A percentile compares a stretch with the other conserved stretches of the same genome.
These are phyloP conservation scores for Hypothenemus hampei DNA, from an alignment of 1,140 invertebrate genomes.

Conservation along the genomic window DNA sequence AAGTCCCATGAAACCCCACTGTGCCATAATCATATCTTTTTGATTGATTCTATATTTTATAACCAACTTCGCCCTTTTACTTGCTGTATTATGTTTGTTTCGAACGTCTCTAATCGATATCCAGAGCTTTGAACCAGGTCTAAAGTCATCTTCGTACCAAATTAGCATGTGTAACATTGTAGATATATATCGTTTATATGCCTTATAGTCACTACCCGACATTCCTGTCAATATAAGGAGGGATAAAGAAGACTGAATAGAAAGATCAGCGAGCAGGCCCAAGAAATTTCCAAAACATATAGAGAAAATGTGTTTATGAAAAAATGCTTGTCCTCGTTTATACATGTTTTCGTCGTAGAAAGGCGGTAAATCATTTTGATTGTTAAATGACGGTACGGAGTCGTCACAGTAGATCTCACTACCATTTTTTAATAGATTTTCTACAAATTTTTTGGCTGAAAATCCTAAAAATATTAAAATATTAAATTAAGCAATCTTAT, in stretches of 20 bases:
- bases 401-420: constrained; percentile 31
- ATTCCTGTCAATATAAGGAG: constrained; percentile 61
- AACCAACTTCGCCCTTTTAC: constrained; percentile 45
- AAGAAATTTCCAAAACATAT: constrained; percentile 56
- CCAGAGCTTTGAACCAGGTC: constrained; percentile 53
- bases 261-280: constrained; percentile 58
- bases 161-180: constrained; percentile 64
- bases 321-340: constrained; percentile 62
- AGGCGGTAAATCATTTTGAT: constrained; percentile 46
- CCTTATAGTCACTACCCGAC: constrained; percentile 56
- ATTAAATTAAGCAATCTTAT: too few species aligned
- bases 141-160: constrained; percentile 68
- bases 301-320: constrained; percentile 54
- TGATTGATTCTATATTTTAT: constrained; percentile 58
- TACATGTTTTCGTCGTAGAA: constrained; percentile 56
- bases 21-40: constrained; percentile 76
- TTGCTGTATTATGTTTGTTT: constrained; percentile 58
- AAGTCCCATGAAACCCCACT: constrained; percentile 82
- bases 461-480: constrained; percentile 27
- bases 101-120: constrained; percentile 62
- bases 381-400: constrained; percentile 26
- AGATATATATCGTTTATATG: constrained; percentile 71
- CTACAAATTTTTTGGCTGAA: constrained; percentile 29
- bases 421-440: constrained; percentile 31
- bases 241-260: constrained; percentile 58